These are phyloP conservation scores for Toxostoma redivivum DNA, from an alignment of 2,113 vertebrate genomes.

Conservation along the genomic window DNA sequence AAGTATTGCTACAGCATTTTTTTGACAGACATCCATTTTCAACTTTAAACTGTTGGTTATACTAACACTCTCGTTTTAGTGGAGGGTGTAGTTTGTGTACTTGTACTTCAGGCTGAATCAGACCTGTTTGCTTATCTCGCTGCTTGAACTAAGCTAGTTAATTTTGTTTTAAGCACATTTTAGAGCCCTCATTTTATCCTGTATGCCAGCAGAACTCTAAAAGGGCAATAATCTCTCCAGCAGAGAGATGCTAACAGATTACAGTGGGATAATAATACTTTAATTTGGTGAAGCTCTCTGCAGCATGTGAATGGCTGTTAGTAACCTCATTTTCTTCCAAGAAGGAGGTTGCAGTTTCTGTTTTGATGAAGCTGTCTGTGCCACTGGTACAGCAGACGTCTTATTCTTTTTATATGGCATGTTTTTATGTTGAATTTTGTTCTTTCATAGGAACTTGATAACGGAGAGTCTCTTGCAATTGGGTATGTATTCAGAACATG, in stretches of 20 bases:
- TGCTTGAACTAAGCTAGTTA: constrained; percentile 21
- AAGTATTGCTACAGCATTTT: not conserved
- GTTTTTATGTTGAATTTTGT: constrained; percentile 31
- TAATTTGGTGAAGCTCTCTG: not conserved
- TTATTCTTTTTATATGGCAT: not conserved
- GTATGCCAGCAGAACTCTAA: not conserved
- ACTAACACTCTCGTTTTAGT: not conserved
- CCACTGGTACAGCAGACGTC: not conserved
- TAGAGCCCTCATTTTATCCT: not conserved
- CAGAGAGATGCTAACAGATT: not conserved
- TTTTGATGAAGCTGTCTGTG: not conserved
- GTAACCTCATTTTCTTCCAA: not conserved
- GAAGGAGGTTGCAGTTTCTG: not conserved
- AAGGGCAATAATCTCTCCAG: not conserved
- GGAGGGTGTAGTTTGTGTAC: not conserved
- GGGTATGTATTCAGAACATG: constrained; percentile 60
- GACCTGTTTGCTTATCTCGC: not conserved
- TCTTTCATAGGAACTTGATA: constrained; percentile 63
- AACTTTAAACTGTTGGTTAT: not conserved
- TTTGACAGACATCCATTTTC: not conserved
- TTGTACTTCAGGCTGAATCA: not conserved
- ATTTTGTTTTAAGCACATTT: constrained; percentile 18
- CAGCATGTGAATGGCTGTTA: not conserved
- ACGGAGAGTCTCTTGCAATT: constrained; percentile 42
- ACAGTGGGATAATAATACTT: not conserved